phyloP scores from a whole-genome alignment of 1,140 invertebrate species.

The Epicauta chinensis region DNA sequence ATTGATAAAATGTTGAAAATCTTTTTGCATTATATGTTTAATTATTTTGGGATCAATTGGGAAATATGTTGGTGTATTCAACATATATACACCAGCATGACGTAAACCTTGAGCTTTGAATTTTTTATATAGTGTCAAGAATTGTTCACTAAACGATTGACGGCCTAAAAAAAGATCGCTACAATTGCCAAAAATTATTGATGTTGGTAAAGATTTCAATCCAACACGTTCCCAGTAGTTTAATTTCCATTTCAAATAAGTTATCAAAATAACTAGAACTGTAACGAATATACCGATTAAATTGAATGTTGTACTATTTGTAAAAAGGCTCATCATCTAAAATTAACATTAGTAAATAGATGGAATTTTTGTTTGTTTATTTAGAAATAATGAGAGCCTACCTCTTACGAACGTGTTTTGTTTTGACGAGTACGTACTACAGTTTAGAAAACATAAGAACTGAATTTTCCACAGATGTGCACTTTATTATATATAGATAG shows the following conservation, averaged over 20 bases:
- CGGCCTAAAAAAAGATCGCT: not conserved
- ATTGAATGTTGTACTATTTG: not conserved
- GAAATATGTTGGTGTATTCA: slow-evolving; percentile 19
- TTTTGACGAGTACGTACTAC: too few species aligned
- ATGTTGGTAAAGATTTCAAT: slow-evolving; percentile 13
- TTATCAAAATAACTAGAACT: not conserved
- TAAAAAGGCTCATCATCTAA: too few species aligned
- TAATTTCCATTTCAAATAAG: slow-evolving; percentile 15
- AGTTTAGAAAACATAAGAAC: too few species aligned
- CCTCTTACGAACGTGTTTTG: too few species aligned
- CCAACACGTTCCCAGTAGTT: slow-evolving; percentile 22
- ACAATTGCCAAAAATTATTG: slow-evolving; percentile 12
- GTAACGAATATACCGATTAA: not conserved
- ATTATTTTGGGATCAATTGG: slow-evolving; percentile 47
- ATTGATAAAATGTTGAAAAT: slow-evolving; percentile 46
- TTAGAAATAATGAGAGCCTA: too few species aligned
- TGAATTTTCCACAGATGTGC: too few species aligned
- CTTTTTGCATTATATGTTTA: slow-evolving; percentile 43
- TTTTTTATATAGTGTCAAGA: slow-evolving; percentile 32
- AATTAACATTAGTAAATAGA: too few species aligned
- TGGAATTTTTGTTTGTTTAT: too few species aligned
- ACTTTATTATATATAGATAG: too few species aligned
- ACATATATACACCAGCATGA: slow-evolving; percentile 21
- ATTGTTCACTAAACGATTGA: slow-evolving; percentile 1
- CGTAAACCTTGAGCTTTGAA: slow-evolving; percentile 24